A percentile compares a stretch with the other conserved stretches of the same genome.
Conservation (phyloP, 1,140 invertebrate species). For the Drepana arcuata region DNA sequence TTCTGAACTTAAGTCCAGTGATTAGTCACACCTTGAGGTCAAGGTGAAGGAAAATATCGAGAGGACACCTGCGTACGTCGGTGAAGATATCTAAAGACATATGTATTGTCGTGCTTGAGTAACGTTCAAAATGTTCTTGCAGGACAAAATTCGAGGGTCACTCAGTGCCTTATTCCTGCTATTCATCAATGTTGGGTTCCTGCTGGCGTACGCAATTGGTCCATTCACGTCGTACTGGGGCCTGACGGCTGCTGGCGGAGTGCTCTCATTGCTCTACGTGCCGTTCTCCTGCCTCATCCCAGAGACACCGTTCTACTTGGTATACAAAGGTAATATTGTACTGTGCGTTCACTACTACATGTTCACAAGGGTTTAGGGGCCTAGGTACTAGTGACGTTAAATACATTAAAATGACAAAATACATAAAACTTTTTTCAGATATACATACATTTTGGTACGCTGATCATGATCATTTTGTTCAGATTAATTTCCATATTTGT, state of each 20-base stretch:
- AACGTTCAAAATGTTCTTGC: constrained; percentile 8
- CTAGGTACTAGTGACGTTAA: background rate
- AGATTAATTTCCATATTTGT: too few species aligned
- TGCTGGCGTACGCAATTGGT: constrained; percentile 84
- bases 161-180: constrained; percentile 87
- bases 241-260: constrained; percentile 77
- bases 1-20: too few species aligned
- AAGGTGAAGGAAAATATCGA: too few species aligned
- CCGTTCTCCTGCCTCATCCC: constrained; percentile 82
- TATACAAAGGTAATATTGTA: constrained; percentile 66
- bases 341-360: background rate
- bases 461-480: too few species aligned
- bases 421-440: too few species aligned
- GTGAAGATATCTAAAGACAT: too few species aligned
- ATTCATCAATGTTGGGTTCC: constrained; percentile 82
- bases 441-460: too few species aligned
- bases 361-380: too few species aligned
- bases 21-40: too few species aligned
- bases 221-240: constrained; percentile 80
- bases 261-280: constrained; percentile 79
- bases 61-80: too few species aligned
- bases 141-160: constrained; percentile 80
- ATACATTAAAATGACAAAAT: too few species aligned
- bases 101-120: too few species aligned
- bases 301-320: constrained; percentile 85